These are phyloP conservation scores for Subanguina moxae DNA, from an alignment of 1,140 invertebrate species.

Conservation along the genomic window DNA sequence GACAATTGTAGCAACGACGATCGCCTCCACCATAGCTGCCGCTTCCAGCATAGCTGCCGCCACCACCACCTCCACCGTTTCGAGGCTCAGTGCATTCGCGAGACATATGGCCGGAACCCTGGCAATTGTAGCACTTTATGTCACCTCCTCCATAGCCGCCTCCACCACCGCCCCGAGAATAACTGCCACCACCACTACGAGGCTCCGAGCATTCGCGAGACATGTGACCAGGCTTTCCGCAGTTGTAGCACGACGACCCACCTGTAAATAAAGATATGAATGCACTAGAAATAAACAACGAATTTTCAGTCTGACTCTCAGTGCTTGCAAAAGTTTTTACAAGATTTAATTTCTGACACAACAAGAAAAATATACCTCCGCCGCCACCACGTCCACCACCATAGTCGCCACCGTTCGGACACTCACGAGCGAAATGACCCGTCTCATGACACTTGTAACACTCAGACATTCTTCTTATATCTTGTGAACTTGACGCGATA, in stretches of 20 bases:
- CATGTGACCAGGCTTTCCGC: constrained; percentile 4
- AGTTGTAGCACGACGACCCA: constrained; percentile 10
- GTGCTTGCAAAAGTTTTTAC: not conserved
- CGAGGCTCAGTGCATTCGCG: constrained; percentile 11
- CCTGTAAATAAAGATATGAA: not conserved
- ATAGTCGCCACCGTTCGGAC: not conserved
- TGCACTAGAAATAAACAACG: not conserved
- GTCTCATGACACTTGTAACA: constrained; percentile 8
- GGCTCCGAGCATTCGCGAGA: constrained; percentile 13
- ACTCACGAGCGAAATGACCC: constrained; percentile 12
- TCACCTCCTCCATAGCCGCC: not conserved
- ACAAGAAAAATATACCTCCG: not conserved
- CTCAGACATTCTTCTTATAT: not conserved
- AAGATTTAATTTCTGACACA: too few relatives aligned
- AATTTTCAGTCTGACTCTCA: not conserved
- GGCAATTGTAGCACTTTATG: constrained; percentile 13
- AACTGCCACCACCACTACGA: constrained; percentile 6
- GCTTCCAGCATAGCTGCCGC: not conserved
- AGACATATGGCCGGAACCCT: constrained; percentile 8
- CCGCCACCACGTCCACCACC: constrained; percentile 10
- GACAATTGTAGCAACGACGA: constrained; percentile 5
- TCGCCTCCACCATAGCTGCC: not conserved
- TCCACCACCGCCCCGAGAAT: not conserved
- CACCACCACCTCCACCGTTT: constrained; percentile 11
- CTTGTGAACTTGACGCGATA: too few relatives aligned